These are phyloP conservation scores for Teleopsis dalmanni DNA, from an alignment of 1,140 invertebrate genomes.

Conservation along the genomic window DNA sequence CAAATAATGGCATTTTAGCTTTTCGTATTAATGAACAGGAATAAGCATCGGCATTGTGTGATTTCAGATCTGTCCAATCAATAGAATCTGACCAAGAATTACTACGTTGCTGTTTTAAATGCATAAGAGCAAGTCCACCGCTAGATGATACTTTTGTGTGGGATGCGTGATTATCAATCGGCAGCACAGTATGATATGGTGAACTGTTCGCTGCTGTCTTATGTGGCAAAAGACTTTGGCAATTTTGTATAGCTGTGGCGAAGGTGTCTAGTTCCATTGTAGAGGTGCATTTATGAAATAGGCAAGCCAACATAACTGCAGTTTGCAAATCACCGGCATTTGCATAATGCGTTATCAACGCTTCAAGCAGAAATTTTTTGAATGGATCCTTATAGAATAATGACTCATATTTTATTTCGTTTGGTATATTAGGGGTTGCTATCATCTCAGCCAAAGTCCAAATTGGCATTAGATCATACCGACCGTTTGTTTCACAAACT, in stretches of 20 bases:
- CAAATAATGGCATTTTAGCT: slow-evolving; percentile 59
- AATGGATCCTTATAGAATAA: slow-evolving; percentile 62
- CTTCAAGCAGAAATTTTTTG: slow-evolving; percentile 74
- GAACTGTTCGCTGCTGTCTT: slow-evolving; percentile 58
- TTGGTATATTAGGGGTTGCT: slow-evolving; percentile 49
- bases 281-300: slow-evolving; percentile 56
- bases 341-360: slow-evolving; percentile 75
- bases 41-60: slow-evolving; percentile 22
- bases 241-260: background rate
- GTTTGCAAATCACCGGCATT: slow-evolving; percentile 81
- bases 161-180: slow-evolving; percentile 51
- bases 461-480: slow-evolving; percentile 75
- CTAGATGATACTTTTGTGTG: slow-evolving; percentile 10
- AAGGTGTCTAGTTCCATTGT: background rate
- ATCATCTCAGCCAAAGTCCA: slow-evolving; percentile 74
- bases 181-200: slow-evolving; percentile 85
- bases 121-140: slow-evolving; percentile 15
- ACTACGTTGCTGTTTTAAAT: slow-evolving; percentile 65
- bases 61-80: slow-evolving; percentile 47
- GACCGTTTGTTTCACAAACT: slow-evolving; percentile 62
- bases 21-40: slow-evolving; percentile 39
- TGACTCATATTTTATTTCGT: slow-evolving; percentile 31
- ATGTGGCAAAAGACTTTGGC: slow-evolving; percentile 24
- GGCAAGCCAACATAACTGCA: slow-evolving; percentile 84
- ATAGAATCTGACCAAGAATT: slow-evolving; percentile 83